A percentile compares a stretch with the other conserved stretches of the same genome.
These are phyloP conservation scores for Istiophorus platypterus DNA, from an alignment of 2,113 vertebrate genomes.

Conservation along the genomic window DNA sequence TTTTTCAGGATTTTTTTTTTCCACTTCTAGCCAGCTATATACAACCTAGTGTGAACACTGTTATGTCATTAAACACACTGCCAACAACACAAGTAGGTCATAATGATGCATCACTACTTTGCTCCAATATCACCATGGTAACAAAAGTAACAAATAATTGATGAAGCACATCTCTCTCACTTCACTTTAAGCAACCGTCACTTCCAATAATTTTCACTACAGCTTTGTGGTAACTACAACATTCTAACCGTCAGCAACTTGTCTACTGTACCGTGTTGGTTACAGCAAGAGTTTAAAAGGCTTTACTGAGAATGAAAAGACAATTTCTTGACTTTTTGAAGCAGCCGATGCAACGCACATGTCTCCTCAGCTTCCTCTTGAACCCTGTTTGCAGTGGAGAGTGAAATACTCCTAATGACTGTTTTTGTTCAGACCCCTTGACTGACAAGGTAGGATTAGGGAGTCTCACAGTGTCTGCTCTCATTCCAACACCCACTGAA, in stretches of 20 bases:
- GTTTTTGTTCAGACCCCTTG: slow-evolving; percentile 32
- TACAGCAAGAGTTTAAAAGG: not conserved
- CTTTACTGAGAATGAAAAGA: slow-evolving; percentile 2
- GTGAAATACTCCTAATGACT: slow-evolving; percentile 57
- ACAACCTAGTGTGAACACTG: slow-evolving; percentile 10
- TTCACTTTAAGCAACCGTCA: not conserved
- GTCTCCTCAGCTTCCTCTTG: slow-evolving; percentile 11
- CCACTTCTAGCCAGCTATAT: not conserved
- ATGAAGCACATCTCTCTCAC: slow-evolving; percentile 3
- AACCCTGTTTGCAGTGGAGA: slow-evolving; percentile 22
- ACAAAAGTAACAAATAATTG: slow-evolving; percentile 67
- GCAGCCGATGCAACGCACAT: not conserved
- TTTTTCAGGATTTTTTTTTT: not conserved
- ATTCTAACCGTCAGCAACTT: not conserved
- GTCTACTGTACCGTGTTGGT: not conserved
- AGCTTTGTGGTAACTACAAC: not conserved
- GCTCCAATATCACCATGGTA: slow-evolving; percentile 52
- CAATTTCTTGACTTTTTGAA: slow-evolving; percentile 14
- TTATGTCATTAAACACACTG: slow-evolving; percentile 45
- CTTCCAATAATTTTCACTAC: not conserved
- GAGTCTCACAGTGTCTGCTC: slow-evolving; percentile 46
- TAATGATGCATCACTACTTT: slow-evolving; percentile 38
- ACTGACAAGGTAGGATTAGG: slow-evolving; percentile 48
- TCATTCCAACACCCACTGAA: slow-evolving; percentile 22
- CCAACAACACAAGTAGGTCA: slow-evolving; percentile 55